Evolutionary conservation across 2,797 vertebrate species (phyloP).

Genomic region (Gymnothorax reevesii): DNA sequence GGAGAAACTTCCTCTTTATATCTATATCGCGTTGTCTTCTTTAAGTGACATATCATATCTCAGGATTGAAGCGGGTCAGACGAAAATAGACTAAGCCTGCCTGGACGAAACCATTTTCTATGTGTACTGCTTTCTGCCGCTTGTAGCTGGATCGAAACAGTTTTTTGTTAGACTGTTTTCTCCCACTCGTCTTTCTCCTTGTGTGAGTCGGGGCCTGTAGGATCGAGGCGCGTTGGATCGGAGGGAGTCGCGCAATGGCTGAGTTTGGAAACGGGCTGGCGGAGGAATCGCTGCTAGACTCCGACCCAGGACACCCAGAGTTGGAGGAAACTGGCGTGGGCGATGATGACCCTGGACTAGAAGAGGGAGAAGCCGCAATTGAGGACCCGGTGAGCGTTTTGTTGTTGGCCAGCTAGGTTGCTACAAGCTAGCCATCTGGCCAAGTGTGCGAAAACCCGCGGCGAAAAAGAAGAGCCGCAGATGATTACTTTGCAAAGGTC

Average conservation of each 20-base stretch:
- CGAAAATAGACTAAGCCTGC: neutral
- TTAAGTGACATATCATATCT: constrained; percentile 13
- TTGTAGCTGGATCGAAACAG: constrained; percentile 25
- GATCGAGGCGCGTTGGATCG: constrained; percentile 72
- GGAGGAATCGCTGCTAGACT: constrained; percentile 79
- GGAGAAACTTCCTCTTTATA: constrained; percentile 59
- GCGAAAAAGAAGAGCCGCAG: neutral
- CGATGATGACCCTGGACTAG: constrained; percentile 87
- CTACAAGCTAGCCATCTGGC: neutral
- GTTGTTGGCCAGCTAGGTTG: constrained; percentile 45
- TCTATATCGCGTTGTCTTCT: constrained; percentile 39
- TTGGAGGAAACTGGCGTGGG: constrained; percentile 80
- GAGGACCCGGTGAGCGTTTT: constrained; percentile 87
- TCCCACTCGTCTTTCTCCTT: constrained; percentile 68
- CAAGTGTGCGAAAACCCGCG: neutral
- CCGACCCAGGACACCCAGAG: constrained; percentile 80
- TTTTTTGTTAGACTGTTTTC: constrained; percentile 69
- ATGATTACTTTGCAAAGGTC: too few relatives aligned
- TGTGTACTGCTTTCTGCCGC: neutral
- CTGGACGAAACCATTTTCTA: neutral
- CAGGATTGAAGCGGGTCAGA: neutral
- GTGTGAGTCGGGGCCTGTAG: constrained; percentile 74
- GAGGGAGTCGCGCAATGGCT: constrained; percentile 72
- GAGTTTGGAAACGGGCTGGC: constrained; percentile 82
- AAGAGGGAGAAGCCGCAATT: constrained; percentile 88